A percentile compares a stretch with the other conserved stretches of the same genome.
These are phyloP conservation scores for Anarhynchus alexandrinus DNA, from an alignment of 2,113 vertebrate genomes.

Conservation along the genomic window DNA sequence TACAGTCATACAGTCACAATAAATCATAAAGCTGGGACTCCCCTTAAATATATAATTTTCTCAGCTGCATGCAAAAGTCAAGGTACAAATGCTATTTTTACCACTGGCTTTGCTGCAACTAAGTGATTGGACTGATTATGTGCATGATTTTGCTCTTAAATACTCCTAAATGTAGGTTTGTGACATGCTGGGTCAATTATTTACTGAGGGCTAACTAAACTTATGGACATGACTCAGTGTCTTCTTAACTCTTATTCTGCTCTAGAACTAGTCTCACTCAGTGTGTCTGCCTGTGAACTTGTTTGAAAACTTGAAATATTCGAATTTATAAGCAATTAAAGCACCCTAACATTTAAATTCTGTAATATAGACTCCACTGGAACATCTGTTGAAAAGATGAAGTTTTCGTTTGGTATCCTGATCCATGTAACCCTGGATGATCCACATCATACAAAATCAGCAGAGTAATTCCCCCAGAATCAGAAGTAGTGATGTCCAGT, in stretches of 20 bases:
- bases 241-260: neutral
- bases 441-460: too few relatives aligned
- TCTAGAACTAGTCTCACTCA: neutral
- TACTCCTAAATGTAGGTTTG: neutral
- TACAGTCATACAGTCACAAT: neutral
- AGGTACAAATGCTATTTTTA: neutral
- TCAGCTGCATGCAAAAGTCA: neutral
- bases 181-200: neutral
- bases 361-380: accelerated
- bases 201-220: neutral
- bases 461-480: neutral
- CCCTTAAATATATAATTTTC: neutral
- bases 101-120: neutral
- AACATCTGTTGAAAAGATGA: neutral
- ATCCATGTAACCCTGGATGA: neutral
- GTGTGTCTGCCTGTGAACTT: neutral
- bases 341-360: neutral
- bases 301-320: neutral
- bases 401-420: neutral
- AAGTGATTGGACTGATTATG: neutral
- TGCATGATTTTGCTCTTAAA: neutral
- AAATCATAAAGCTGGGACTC: neutral
- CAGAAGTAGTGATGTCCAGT: neutral
- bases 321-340: neutral
- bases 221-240: neutral